Evolutionary conservation across 2,888 invertebrate species (phyloP), one percentile per base, ranked within the genome.

Genomic region (Tromatobia lineatoria): DNA sequence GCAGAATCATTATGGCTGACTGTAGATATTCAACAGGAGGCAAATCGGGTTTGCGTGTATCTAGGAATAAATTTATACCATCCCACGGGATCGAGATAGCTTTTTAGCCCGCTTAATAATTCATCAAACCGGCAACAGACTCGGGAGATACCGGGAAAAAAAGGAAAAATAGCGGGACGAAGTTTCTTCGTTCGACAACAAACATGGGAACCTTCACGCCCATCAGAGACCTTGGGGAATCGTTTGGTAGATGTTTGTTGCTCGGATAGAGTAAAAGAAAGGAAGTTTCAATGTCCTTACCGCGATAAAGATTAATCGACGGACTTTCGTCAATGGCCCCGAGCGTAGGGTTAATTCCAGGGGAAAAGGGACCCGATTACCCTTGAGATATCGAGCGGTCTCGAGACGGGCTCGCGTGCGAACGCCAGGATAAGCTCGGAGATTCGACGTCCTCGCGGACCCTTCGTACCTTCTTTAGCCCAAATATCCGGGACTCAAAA

Each of bases 311-410:
- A 79, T 79, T 75, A 42, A 83, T 80, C 64, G 80, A 54, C 47
- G 10, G 38, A 50, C 70, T 76, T 66, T 73, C 52, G 61, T 45
- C 47, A 59, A 52, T 25, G 67, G 42, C 34, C 64, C 70, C 52
- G 61, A 57, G 57, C 13, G 57, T 11, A 52, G 45, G 64, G 66
- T 64, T 71, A 76, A 76, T 80, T 80, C 67, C 50, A n/a, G 57
- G 50, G 67, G 42, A 69, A 77, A 83, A 79, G 67, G 57, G 54
- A 15, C 23, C 50, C 57, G 79, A 83, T 80, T 77, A 71, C 76
- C 76, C 67, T 67, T 69, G 77, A 80, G 71, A 80, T 80, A 83
- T 74, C 73, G 80, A 74, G 77, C 77, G 83, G 80, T 54, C 52
- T 54, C 7, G 25, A 11, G 23, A 23, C 59, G 59, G 34, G 34